phyloP scores from a whole-genome alignment of 2,888 invertebrate species.

The Tuta absoluta region DNA sequence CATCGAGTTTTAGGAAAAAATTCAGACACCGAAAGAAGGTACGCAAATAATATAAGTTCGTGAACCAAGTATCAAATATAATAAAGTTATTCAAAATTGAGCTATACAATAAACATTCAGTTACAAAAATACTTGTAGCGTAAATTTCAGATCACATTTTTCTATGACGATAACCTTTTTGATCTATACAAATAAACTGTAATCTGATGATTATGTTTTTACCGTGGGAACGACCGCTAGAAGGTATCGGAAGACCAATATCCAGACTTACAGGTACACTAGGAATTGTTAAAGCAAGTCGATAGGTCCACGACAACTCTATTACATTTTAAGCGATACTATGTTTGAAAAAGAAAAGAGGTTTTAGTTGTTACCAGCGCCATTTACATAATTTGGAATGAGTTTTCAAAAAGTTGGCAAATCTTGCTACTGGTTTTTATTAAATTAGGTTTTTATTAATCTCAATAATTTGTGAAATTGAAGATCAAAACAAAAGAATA shows the following conservation, averaged over 20 bases:
- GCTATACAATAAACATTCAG: conserved; percentile 75
- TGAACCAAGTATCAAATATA: conserved; percentile 31
- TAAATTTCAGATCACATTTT: conserved; percentile 78
- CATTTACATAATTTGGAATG: background rate
- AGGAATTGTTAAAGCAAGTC: conserved; percentile 33
- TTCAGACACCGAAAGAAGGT: background rate
- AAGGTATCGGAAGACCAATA: conserved; percentile 21
- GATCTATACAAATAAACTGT: conserved; percentile 1
- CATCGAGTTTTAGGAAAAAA: background rate
- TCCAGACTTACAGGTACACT: conserved; percentile 22
- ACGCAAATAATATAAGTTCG: background rate
- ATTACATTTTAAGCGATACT: conserved; percentile 22
- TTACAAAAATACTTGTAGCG: conserved; percentile 79
- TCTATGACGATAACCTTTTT: conserved; percentile 27
- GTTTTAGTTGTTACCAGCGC: background rate
- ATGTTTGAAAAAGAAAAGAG: background rate
- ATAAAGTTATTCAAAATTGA: conserved; percentile 71
- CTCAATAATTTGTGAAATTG: too few species aligned
- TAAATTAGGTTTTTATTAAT: too few species aligned
- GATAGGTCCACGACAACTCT: conserved; percentile 32
- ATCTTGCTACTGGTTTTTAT: too few species aligned
- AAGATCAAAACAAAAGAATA: too few species aligned
- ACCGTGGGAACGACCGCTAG: background rate
- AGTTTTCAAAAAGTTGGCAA: too few species aligned
- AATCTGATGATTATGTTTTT: conserved; percentile 16